Evolutionary conservation across 2,797 vertebrate species (phyloP).

Genomic region (Synaphobranchus kaupii): DNA sequence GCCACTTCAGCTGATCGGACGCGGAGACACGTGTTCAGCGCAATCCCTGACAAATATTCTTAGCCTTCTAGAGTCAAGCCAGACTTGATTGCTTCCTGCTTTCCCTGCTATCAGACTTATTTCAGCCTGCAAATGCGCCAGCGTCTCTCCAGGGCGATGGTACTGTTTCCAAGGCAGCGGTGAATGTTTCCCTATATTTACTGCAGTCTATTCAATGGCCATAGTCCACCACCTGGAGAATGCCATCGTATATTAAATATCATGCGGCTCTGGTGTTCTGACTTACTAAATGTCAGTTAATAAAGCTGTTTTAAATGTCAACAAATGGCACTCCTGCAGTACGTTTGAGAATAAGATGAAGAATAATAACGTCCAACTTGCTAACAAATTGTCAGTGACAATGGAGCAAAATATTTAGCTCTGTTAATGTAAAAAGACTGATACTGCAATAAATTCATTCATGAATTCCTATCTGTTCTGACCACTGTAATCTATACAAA

Average conservation of each 20-base stretch:
- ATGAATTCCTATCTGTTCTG: neutral
- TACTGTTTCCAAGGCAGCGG: neutral
- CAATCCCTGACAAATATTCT: neutral
- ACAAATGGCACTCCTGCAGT: neutral
- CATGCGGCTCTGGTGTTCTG: neutral
- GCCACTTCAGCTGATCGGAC: neutral
- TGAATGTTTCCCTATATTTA: neutral
- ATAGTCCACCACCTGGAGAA: neutral
- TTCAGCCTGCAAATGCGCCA: neutral
- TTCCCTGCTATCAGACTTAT: neutral
- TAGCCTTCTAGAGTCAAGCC: neutral
- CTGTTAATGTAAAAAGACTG: neutral
- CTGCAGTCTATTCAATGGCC: neutral
- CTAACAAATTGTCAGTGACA: neutral
- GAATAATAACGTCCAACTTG: neutral
- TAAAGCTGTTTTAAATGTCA: neutral
- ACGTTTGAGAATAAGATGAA: neutral
- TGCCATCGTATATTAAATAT: neutral
- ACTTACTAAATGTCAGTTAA: constrained; percentile 12
- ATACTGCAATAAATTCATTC: neutral
- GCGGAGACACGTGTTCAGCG: neutral
- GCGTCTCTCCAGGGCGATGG: neutral
- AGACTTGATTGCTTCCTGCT: neutral
- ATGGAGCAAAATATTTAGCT: neutral
- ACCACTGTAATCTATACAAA: neutral